Conservation (phyloP, 2,113 vertebrate species). For the Hoplias malabaricus region DNA sequence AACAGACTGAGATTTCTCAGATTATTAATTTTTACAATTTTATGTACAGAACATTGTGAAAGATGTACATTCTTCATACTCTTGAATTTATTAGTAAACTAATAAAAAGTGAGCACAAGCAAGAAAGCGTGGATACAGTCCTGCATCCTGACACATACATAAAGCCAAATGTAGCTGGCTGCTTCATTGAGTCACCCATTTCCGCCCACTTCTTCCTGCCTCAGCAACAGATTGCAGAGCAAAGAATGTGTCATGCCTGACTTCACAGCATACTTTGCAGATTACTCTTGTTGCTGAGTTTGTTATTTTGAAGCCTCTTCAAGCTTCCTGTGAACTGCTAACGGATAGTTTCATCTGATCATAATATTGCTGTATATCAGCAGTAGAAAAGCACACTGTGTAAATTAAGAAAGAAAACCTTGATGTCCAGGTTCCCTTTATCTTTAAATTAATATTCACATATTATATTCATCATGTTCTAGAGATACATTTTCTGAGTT, state of each 20-base stretch:
- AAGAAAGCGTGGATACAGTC: not conserved
- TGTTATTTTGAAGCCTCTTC: constrained; percentile 44
- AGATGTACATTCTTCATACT: too few species aligned
- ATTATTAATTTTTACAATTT: too few species aligned
- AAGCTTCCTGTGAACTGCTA: constrained; percentile 38
- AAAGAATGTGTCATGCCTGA: constrained; percentile 47
- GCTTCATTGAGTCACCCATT: constrained; percentile 82
- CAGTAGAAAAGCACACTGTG: not conserved
- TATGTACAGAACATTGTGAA: too few species aligned
- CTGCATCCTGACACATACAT: constrained; percentile 13
- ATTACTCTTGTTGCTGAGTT: constrained; percentile 54
- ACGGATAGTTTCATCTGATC: constrained; percentile 14
- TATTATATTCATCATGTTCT: not conserved
- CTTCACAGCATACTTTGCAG: constrained; percentile 53
- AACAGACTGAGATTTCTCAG: too few species aligned
- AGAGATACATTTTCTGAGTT: not conserved
- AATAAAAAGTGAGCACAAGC: not conserved
- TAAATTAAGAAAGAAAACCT: not conserved
- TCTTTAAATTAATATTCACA: not conserved
- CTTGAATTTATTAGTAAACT: not conserved
- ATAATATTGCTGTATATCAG: constrained; percentile 20
- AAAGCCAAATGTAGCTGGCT: constrained; percentile 65
- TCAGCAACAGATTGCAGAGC: constrained; percentile 47
- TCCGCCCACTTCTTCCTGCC: constrained; percentile 60
- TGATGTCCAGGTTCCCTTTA: not conserved